phyloP scores from a whole-genome alignment of 1,140 invertebrate species.

The Trissolcus basalis region DNA sequence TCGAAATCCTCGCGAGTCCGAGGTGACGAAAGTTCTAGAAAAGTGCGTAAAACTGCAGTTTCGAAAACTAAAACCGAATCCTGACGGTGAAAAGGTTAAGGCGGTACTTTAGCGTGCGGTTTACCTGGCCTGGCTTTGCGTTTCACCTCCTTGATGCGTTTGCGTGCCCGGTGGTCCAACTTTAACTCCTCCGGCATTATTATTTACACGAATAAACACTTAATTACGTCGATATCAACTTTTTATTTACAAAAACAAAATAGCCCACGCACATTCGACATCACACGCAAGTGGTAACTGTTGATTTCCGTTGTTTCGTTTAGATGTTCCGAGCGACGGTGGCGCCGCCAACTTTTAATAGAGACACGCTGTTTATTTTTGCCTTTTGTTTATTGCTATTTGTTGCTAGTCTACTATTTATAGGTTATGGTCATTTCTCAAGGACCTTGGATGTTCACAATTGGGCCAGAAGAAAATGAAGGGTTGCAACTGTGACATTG shows the following conservation, averaged over 20 bases:
- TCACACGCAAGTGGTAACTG: constrained; percentile 36
- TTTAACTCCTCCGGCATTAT: constrained; percentile 72
- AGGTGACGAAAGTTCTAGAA: too few species aligned
- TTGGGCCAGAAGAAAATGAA: background rate
- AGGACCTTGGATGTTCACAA: background rate
- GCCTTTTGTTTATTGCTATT: background rate
- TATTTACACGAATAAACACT: constrained; percentile 52
- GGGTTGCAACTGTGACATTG: background rate
- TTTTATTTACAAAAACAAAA: constrained; percentile 61
- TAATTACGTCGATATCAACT: constrained; percentile 52
- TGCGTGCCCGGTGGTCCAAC: constrained; percentile 85
- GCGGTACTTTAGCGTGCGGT: constrained; percentile 33
- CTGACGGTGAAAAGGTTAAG: constrained; percentile 50
- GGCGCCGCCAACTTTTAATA: constrained; percentile 7
- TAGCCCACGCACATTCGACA: constrained; percentile 31
- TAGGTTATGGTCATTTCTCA: background rate
- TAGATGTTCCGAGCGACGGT: constrained; percentile 51
- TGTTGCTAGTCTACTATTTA: background rate
- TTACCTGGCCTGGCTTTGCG: constrained; percentile 91
- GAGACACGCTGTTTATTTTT: background rate
- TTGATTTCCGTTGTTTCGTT: constrained; percentile 55
- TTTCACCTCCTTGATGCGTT: constrained; percentile 91
- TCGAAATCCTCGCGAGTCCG: too few species aligned
- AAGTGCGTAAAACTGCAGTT: too few species aligned
- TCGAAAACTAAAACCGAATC: background rate